Base-by-base conservation (phyloP, 2,113 vertebrate species). In the Mobula birostris region DNA sequence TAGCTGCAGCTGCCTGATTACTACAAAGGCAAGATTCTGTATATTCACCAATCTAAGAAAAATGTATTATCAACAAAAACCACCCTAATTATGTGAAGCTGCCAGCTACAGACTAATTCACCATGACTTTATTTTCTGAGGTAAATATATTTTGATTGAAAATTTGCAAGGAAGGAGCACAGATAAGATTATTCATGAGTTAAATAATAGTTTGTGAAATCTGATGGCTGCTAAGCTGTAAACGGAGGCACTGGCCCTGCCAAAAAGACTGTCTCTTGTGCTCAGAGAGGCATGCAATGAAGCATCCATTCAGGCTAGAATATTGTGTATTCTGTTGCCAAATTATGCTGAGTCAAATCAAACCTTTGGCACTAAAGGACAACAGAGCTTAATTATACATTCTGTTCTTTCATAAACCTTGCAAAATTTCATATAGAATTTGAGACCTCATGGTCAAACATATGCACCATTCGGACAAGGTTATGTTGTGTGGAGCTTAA, bases 371-470 rank as follows among this genome's bases (percentile, higher is more conserved):
- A 63, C 27, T 66, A n/a, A 90, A 63, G 29, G 32, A 90, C 66
- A 66, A 68, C 14, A 66, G 85, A 15, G 14, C n/a, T n/a, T 19
- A 61, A 66, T 90, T 32, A 66, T 24, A 66, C 66, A 66, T 68
- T 32, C 61, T n/a, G 12, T 66, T 61, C 15, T 66, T 48, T 90
- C n/a, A 66, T 61, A 90, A n/a, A 27, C 17, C 63, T 90, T 90
- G 17, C 14, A 90, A 66, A 15, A 32, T 90, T 90, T 90, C 85
- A 66, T n/a, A 90, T 24, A 66, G n/a, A 90, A 90, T n/a, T 66
- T 32, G 61, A 90, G 15, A 36, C 15, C 14, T 32, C 15, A 66
- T 63, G 17, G 63, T 63, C 85, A 90, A 36, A 32, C 66, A 7
- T 68, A 66, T 17, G n/a, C 3, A 90, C 17, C 15, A 90, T 66